Percentiles rank a stretch among this genome's conserved stretches.
phyloP scores from a whole-genome alignment of 2,888 invertebrate genomes.

The Phania funesta region DNA sequence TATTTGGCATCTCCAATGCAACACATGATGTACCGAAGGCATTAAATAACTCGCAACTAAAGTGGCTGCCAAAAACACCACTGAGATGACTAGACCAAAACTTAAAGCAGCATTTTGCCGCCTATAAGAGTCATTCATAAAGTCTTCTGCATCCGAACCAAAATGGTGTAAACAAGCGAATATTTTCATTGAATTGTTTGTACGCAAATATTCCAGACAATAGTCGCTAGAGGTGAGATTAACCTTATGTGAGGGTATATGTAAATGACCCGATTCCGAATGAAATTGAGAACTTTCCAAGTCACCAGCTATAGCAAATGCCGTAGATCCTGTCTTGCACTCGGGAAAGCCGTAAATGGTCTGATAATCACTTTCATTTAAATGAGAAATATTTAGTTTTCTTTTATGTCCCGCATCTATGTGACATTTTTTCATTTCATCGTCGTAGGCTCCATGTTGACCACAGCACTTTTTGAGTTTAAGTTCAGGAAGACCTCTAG shows the following conservation, averaged over 20 bases:
- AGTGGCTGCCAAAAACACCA: constrained; percentile 90
- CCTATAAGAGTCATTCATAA: constrained; percentile 73
- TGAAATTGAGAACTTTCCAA: constrained; percentile 71
- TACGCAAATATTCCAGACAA: constrained; percentile 73
- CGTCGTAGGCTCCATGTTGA: constrained; percentile 83
- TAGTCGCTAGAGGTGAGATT: constrained; percentile 71
- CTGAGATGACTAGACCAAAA: constrained; percentile 89
- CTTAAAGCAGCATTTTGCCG: constrained; percentile 87
- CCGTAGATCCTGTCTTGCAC: constrained; percentile 67
- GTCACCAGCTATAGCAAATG: constrained; percentile 76
- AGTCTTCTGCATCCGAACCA: constrained; percentile 70
- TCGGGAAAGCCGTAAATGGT: constrained; percentile 75
- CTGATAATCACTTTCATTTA: constrained; percentile 69
- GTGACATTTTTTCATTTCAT: constrained; percentile 81
- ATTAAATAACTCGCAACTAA: constrained; percentile 89
- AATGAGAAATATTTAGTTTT: constrained; percentile 69
- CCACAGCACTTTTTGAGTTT: constrained; percentile 86
- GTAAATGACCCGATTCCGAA: constrained; percentile 69
- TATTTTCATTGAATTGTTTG: constrained; percentile 81
- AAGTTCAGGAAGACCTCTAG: constrained; percentile 75
- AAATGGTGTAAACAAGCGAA: constrained; percentile 84
- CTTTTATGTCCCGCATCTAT: constrained; percentile 60
- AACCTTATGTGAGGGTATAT: constrained; percentile 68
- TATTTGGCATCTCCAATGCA: constrained; percentile 94
- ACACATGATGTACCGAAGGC: constrained; percentile 90